Percentiles rank a stretch among this genome's conserved stretches.
phyloP scores from a whole-genome alignment of 2,888 invertebrate species.

The Latheticus oryzae region DNA sequence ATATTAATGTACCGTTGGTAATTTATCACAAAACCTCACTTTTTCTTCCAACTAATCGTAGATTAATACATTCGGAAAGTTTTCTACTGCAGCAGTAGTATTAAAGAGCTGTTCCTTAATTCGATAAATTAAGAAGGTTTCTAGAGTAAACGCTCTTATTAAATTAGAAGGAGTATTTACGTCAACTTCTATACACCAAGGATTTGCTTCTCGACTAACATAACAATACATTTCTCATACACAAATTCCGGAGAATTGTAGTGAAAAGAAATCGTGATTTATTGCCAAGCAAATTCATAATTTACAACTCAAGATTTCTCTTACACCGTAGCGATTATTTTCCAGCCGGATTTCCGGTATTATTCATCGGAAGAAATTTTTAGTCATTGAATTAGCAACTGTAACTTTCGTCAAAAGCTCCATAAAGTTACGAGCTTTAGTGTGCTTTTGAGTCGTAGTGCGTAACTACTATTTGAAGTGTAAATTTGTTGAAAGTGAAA shows the following conservation, averaged over 20 bases:
- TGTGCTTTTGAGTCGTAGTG: too few species aligned
- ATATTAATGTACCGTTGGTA: constrained; percentile 26
- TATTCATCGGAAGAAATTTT: too few species aligned
- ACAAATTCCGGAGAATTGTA: constrained; percentile 27
- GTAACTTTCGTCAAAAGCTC: too few species aligned
- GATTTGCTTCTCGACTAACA: constrained; percentile 23
- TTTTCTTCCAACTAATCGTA: too few species aligned
- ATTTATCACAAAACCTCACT: constrained; percentile 27
- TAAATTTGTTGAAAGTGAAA: not conserved
- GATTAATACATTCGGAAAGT: too few species aligned
- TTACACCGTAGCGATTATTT: too few species aligned
- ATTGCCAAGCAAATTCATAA: constrained; percentile 23
- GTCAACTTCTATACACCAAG: constrained; percentile 9
- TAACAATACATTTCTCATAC: constrained; percentile 23
- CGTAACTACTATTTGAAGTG: not conserved
- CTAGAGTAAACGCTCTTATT: constrained; percentile 32
- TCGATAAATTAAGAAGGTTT: constrained; percentile 38
- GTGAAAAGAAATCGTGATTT: constrained; percentile 33
- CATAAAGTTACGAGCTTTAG: too few species aligned
- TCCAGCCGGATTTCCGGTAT: too few species aligned
- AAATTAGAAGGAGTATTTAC: constrained; percentile 18
- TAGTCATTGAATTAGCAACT: too few species aligned
- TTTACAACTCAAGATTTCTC: too few species aligned
- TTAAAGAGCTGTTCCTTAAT: constrained; percentile 37
- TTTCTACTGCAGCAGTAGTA: too few species aligned